Percentiles rank a stretch among this genome's conserved stretches.
Conservation (phyloP, 2,113 vertebrate species). For the Hippocampus barbouri region DNA sequence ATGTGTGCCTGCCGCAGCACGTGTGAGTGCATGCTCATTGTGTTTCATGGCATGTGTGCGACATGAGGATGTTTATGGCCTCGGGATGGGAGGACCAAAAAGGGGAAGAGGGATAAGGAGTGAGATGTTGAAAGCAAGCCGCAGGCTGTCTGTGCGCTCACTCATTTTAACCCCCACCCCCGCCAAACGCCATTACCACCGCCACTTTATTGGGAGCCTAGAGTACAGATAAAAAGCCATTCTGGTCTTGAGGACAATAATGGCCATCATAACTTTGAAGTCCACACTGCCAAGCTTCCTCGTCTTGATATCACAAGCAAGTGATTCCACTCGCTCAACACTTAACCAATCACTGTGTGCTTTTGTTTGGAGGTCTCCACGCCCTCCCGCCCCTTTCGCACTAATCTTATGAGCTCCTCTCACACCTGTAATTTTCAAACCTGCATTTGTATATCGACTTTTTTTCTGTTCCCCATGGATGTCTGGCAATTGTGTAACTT, state of each 20-base stretch:
- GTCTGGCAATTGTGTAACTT: neutral
- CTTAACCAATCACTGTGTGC: neutral
- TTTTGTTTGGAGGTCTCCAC: constrained; percentile 1
- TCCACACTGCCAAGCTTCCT: constrained; percentile 46
- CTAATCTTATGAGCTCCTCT: constrained; percentile 8
- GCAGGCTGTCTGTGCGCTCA: constrained; percentile 58
- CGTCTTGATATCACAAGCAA: constrained; percentile 36
- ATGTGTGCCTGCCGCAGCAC: constrained; percentile 15
- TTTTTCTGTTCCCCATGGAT: neutral
- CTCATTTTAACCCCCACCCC: constrained; percentile 27
- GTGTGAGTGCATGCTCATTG: constrained; percentile 44
- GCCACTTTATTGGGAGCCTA: constrained; percentile 53
- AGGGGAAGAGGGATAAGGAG: constrained; percentile 38
- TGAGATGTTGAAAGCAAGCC: constrained; percentile 68
- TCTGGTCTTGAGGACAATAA: constrained; percentile 58
- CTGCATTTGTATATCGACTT: neutral
- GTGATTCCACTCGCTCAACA: neutral
- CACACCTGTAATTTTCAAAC: constrained; percentile 9
- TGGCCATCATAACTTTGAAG: constrained; percentile 52
- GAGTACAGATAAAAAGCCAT: constrained; percentile 63
- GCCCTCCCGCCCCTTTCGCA: constrained; percentile 14
- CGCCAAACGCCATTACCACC: neutral
- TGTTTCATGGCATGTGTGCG: constrained; percentile 58
- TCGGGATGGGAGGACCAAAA: constrained; percentile 38
- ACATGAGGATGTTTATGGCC: constrained; percentile 66